Base-by-base conservation (phyloP, 1,140 invertebrate genomes). In the Rhopalosiphum maidis region DNA sequence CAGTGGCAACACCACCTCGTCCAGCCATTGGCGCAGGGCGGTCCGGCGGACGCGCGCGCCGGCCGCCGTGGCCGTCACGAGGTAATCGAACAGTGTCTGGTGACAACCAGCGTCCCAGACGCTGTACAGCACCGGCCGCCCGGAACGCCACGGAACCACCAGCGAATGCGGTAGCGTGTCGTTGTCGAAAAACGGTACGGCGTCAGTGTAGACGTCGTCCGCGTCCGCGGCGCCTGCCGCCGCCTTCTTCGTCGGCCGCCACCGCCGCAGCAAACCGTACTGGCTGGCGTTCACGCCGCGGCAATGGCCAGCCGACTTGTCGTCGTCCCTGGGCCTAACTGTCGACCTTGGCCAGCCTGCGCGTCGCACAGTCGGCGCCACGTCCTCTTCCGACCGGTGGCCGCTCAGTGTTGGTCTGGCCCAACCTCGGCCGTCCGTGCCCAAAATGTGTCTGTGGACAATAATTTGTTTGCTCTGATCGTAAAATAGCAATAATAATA, bases 351-450 rank as follows among this genome's bases (percentile, higher is more conserved):
- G 1, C 23, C 15, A 3, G 30, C 23, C 60, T 2, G 2, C 0
- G 18, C 18, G 87, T n/a, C 15, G n/a, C 87, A 15, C 25, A 21
- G 51, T 5, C 9, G 35, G 1, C 22, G 51, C 11, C n/a, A n/a
- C 37, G 54, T 5, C 54, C 8, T 87, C 51, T 9, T 35, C 37
- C 11, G 37, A 21, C 35, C 9, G 21, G 4, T 22, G n/a, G 8
- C 22, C 37, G 86, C 18, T 30, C 35, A 1, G 8, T 11, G 41
- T 21, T 9, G 54, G 89, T 90, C 15, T 90, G 0, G 89, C 89
- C 89, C 89, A 90, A n/a, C 54, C 89, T 4, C 89, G 89, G 54
- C 89, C 89, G 89, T 90, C 89, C 35, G 89, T 90, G 37, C 30
- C 37, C 54, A 90, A 60, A 55, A 90, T 37, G 89, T 90, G 43